Conservation (phyloP, 1,140 invertebrate species). For the Lepidurus arcticus region DNA sequence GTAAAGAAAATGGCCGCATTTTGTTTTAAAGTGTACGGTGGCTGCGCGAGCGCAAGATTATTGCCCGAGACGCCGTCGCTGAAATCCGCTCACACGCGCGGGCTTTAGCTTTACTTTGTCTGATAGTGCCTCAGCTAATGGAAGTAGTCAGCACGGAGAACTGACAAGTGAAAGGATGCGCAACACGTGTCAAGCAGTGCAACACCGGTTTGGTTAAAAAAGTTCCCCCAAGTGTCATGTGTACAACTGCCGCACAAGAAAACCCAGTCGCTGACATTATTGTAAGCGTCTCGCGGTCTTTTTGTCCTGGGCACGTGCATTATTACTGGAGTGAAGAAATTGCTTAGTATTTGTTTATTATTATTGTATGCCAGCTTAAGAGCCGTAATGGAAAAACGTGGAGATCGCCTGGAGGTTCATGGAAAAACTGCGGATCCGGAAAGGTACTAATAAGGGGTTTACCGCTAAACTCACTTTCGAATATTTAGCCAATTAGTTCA, state of each 20-base stretch:
- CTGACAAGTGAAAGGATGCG: not conserved
- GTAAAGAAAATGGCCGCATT: no score
- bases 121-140: not conserved
- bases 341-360: no score
- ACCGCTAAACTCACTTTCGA: not conserved
- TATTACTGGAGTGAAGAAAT: no score
- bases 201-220: not conserved
- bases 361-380: not conserved
- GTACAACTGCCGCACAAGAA: not conserved
- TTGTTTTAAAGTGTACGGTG: no score
- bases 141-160: not conserved
- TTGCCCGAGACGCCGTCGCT: no score
- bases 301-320: no score
- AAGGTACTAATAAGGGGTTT: not conserved
- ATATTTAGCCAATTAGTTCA: not conserved
- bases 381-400: not conserved
- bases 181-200: conserved; percentile 8
- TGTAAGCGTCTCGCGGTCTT: not conserved
- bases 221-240: not conserved
- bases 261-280: not conserved
- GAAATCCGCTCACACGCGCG: no score
- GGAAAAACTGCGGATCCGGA: not conserved
- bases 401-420: not conserved
- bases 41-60: no score
- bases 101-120: not conserved